Evolutionary conservation across 2,113 vertebrate genomes (phyloP).

Genomic region (Gymnobelideus leadbeateri): DNA sequence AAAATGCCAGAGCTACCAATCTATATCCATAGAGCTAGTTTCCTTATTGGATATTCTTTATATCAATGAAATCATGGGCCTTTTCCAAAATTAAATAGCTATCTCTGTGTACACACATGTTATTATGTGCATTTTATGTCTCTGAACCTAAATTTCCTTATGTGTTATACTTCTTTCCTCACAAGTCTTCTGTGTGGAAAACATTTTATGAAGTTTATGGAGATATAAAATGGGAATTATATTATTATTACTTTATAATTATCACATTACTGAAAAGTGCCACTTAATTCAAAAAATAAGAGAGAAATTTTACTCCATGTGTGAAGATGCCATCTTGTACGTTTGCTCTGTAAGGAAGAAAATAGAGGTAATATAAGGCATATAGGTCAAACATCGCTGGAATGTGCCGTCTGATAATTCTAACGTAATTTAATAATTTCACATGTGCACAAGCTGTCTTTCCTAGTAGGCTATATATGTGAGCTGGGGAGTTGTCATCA

Average conservation of each 20-base stretch:
- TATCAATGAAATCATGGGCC: background rate
- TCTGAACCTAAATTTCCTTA: background rate
- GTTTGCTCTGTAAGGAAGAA: background rate
- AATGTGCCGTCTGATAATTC: background rate
- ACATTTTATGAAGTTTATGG: background rate
- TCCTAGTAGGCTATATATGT: background rate
- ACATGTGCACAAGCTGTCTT: background rate
- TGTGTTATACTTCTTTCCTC: background rate
- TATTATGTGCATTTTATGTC: background rate
- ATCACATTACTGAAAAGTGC: background rate
- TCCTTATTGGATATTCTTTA: background rate
- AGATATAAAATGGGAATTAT: background rate
- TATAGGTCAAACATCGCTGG: background rate
- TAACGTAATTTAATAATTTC: background rate
- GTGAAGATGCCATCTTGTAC: background rate
- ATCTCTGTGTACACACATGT: background rate
- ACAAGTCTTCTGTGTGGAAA: background rate
- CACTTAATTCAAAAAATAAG: background rate
- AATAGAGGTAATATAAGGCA: background rate
- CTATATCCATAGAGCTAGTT: background rate
- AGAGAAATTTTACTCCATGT: background rate
- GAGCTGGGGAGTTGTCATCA: background rate
- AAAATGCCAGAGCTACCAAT: background rate
- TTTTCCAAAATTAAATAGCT: background rate
- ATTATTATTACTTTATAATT: background rate